phyloP scores from a whole-genome alignment of 2,797 vertebrate genomes.

The Chromobotia macracanthus region DNA sequence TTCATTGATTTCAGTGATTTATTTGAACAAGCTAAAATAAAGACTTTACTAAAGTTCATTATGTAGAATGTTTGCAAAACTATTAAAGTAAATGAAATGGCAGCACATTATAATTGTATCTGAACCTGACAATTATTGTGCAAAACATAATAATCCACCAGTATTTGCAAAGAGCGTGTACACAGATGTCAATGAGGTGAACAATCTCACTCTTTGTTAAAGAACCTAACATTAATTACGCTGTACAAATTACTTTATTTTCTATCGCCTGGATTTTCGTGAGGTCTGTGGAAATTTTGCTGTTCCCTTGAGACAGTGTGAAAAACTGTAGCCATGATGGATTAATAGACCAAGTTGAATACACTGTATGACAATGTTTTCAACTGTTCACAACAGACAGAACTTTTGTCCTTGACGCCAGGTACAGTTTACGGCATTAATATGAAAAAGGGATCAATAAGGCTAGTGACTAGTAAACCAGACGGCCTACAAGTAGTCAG shows the following conservation, averaged over 20 bases:
- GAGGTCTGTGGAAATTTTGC: constrained; percentile 66
- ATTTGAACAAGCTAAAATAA: no score
- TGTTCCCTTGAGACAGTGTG: constrained; percentile 62
- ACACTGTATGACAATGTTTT: constrained; percentile 15
- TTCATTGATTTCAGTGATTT: no score
- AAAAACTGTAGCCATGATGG: constrained; percentile 60
- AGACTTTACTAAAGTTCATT: no score
- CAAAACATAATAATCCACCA: constrained; percentile 60
- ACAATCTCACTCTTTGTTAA: no score
- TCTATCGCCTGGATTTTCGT: constrained; percentile 65
- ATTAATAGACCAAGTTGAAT: not conserved
- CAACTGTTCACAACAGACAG: constrained; percentile 70
- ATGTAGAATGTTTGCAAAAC: no score
- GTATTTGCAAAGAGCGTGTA: constrained; percentile 51
- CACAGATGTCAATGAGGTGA: constrained; percentile 67
- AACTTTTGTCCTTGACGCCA: constrained; percentile 74
- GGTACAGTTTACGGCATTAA: constrained; percentile 84
- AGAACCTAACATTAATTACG: no score
- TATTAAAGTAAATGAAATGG: no score
- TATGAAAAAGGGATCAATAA: constrained; percentile 77
- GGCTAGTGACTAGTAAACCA: constrained; percentile 73
- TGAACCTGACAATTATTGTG: constrained; percentile 7
- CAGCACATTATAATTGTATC: not conserved
- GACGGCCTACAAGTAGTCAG: no score
- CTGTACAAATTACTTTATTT: no score